Percentiles rank a stretch among this genome's conserved stretches.
Evolutionary conservation across 2,113 vertebrate species (phyloP).

Genomic region (Cyphomyrus plagiostoma): DNA sequence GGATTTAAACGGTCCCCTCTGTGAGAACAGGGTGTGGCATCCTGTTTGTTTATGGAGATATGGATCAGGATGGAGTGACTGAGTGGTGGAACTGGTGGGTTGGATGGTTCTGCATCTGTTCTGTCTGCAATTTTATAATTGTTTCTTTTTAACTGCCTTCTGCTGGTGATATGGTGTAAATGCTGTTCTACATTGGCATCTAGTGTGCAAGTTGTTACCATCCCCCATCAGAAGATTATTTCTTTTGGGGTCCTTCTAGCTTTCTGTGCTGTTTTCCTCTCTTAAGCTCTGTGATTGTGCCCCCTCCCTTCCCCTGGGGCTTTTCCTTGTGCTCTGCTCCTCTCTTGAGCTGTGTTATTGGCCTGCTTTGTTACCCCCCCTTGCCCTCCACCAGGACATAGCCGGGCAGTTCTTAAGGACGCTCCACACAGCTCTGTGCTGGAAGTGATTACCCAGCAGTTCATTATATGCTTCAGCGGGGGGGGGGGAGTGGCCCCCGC

Average conservation of each 20-base stretch:
- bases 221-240: neutral
- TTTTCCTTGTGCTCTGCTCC: neutral
- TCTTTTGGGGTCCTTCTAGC: neutral
- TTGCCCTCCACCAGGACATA: neutral
- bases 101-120: neutral
- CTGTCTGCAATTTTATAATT: neutral
- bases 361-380: neutral
- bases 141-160: neutral
- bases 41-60: neutral
- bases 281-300: neutral
- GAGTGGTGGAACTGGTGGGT: neutral
- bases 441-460: constrained; percentile 43
- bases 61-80: neutral
- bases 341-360: neutral
- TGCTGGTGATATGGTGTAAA: neutral
- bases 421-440: constrained; percentile 31
- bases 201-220: neutral
- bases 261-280: neutral
- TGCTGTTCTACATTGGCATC: neutral
- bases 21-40: neutral
- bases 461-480: constrained; percentile 16
- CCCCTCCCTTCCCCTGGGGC: neutral
- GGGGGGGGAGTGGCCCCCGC: neutral
- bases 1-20: neutral
- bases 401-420: constrained; percentile 18